These are phyloP conservation scores for Pipistrellus pygmaeus DNA, from an alignment of 2,797 vertebrate species.

Conservation along the genomic window DNA sequence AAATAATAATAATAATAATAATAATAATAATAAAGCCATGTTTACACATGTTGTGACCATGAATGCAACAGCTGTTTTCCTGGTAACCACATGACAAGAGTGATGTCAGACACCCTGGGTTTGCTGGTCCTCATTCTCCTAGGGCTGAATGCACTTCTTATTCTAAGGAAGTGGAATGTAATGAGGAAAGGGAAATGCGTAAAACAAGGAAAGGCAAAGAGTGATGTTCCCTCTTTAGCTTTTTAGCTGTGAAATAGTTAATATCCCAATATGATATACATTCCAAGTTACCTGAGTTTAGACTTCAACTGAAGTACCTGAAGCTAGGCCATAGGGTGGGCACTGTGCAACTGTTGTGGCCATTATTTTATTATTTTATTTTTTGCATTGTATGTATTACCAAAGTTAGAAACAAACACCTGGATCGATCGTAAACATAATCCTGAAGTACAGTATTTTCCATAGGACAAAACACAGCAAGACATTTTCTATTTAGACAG, in stretches of 20 bases:
- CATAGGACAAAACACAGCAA: slow-evolving; percentile 93
- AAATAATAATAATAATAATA: slow-evolving; percentile 53
- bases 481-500: slow-evolving; percentile 93
- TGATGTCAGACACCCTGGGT: slow-evolving; percentile 85
- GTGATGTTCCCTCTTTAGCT: slow-evolving; percentile 91
- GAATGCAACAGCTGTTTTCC: slow-evolving; percentile 87
- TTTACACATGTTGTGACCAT: slow-evolving; percentile 85
- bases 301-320: slow-evolving; percentile 95
- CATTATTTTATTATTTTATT: slow-evolving; percentile 84
- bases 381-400: slow-evolving; percentile 90
- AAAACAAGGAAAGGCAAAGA: slow-evolving; percentile 92
- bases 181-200: slow-evolving; percentile 89
- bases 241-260: slow-evolving; percentile 90
- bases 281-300: slow-evolving; percentile 97
- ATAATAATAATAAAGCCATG: slow-evolving; percentile 82
- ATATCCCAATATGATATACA: slow-evolving; percentile 92
- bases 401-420: slow-evolving; percentile 92
- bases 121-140: slow-evolving; percentile 90
- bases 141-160: slow-evolving; percentile 84
- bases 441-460: slow-evolving; percentile 93
- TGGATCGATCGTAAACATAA: slow-evolving; percentile 94
- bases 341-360: slow-evolving; percentile 91
- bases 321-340: slow-evolving; percentile 91
- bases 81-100: slow-evolving; percentile 84
- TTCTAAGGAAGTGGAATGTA: slow-evolving; percentile 90